Percentiles rank a stretch among this genome's conserved stretches.
phyloP scores from a whole-genome alignment of 2,113 vertebrate species.

The Plecturocebus donacophilus region DNA sequence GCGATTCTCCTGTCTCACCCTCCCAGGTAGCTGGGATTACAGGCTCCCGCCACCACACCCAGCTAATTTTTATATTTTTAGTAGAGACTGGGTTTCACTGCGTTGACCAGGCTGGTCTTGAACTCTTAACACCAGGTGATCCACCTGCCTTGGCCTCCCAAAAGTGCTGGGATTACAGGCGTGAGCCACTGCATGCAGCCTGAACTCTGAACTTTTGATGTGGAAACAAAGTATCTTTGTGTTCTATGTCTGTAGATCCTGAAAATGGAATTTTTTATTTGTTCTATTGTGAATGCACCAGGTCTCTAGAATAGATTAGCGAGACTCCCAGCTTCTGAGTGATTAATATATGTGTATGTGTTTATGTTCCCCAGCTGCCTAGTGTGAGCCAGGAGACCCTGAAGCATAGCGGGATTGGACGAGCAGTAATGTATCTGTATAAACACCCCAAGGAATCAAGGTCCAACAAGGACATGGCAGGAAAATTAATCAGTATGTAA shows the following conservation, averaged over 20 bases:
- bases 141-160: too few species aligned
- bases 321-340: slow-evolving; percentile 14
- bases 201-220: background rate
- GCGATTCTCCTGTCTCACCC: too few species aligned
- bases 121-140: too few species aligned
- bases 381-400: slow-evolving; percentile 98
- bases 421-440: slow-evolving; percentile 99
- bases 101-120: too few species aligned
- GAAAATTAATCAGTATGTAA: slow-evolving; percentile 97
- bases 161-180: too few species aligned
- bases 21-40: too few species aligned
- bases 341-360: slow-evolving; percentile 38
- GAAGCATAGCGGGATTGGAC: slow-evolving; percentile 98
- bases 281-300: background rate
- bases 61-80: too few species aligned
- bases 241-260: background rate
- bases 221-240: background rate
- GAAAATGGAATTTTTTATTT: slow-evolving; percentile 8
- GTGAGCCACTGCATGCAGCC: too few species aligned
- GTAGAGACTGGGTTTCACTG: too few species aligned
- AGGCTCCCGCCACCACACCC: too few species aligned
- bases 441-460: slow-evolving; percentile 98
- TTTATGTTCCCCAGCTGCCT: slow-evolving; percentile 89
- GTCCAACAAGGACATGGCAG: slow-evolving; percentile 96
- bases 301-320: slow-evolving; percentile 21